Evolutionary conservation across 1,140 invertebrate species (phyloP).

Genomic region (Papilio machaon): DNA sequence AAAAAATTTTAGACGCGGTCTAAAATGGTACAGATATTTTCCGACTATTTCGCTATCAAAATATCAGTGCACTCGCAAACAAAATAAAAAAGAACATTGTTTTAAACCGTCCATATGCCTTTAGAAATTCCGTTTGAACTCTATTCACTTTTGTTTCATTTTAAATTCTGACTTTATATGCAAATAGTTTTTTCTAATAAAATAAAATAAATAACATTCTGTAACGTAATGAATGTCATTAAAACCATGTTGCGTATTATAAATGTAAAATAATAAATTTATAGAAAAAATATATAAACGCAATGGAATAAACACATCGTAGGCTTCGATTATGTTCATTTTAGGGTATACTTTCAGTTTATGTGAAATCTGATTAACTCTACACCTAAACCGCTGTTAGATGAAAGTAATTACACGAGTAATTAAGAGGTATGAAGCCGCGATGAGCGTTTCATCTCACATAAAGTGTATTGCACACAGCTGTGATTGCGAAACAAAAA

Average conservation of each 20-base stretch:
- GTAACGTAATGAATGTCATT: too few relatives aligned
- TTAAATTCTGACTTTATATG: neutral
- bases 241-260: too few relatives aligned
- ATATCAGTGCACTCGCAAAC: constrained; percentile 14
- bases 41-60: constrained; percentile 23
- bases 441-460: constrained; percentile 10
- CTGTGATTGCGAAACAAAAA: neutral
- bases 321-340: neutral
- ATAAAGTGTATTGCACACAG: neutral
- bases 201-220: too few relatives aligned
- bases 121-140: constrained; percentile 2
- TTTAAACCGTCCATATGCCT: constrained; percentile 11
- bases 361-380: constrained; percentile 2
- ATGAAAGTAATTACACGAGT: constrained; percentile 15
- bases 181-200: too few relatives aligned
- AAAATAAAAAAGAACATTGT: constrained; percentile 30
- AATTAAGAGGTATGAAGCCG: constrained; percentile 6
- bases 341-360: neutral
- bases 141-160: neutral
- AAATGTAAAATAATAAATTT: neutral
- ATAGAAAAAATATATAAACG: neutral
- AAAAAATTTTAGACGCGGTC: neutral
- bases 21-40: constrained; percentile 11
- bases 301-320: neutral
- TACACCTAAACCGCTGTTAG: constrained; percentile 1